Evolutionary conservation across 1,140 invertebrate species (phyloP), one percentile per base, ranked within the genome.

Genomic region (Leptinotarsa texana): DNA sequence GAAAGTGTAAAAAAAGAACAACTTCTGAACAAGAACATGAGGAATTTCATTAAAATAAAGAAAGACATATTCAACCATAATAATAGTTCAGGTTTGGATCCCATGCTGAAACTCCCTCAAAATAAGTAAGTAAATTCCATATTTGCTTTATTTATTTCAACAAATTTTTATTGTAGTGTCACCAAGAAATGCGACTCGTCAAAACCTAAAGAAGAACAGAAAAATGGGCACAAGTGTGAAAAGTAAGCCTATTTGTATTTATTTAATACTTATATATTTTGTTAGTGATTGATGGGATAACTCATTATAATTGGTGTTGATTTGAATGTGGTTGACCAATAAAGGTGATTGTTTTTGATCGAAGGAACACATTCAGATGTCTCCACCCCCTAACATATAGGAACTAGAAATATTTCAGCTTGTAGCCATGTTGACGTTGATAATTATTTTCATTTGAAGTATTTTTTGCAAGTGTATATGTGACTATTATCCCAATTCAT

Each of bases 21-120:
- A 65, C 6, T 69, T 6, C 21, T 63, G 15, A 75, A 69, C 66
- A 69, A 79, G 73, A 79, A 75, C 57, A 70, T 65, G 61, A 48
- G 63, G 65, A 77, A 77, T 49, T 73, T 72, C 21, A 72, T 75
- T 4, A 75, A 75, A 51, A 75, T 75, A 48, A 75, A 75, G 27
- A 75, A 75, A 61, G 74, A 75, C 69, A 63, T 74, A n/a, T 75
- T 75, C 27, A 75, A 4, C 21, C 33, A 15, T 17, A 57, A 57
- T 57, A 57, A 57, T 57, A 73, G 61, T n/a, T 51, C 18, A 27
- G 66, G 67, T 17, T 69, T 72, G 57, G 65, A 73, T 63, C 27
- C 27, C 4, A 47, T 18, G n/a, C 33, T 76, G 8, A 47, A 24
- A 63, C 13, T 21, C 22, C 3, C 68, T 57, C 69, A 48, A 61